Conservation (phyloP, 2,113 vertebrate genomes). For the Pholis gunnellus region DNA sequence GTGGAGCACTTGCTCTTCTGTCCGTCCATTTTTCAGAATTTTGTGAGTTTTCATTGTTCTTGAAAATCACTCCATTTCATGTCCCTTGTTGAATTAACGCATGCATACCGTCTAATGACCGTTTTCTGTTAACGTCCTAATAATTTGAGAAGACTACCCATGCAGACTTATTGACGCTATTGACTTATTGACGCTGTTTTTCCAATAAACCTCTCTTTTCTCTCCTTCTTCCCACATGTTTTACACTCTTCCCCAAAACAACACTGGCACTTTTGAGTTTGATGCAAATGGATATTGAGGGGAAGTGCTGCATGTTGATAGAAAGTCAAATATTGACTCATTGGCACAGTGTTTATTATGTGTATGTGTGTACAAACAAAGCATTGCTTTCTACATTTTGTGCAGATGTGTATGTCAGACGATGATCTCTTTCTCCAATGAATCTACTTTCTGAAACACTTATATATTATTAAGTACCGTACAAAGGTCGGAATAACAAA, state of each 20-base stretch:
- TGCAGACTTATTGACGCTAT: not conserved
- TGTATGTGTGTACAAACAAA: slow-evolving; percentile 25
- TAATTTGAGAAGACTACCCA: slow-evolving; percentile 17
- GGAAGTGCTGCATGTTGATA: slow-evolving; percentile 60
- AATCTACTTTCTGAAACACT: not conserved
- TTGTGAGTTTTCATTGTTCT: slow-evolving; percentile 24
- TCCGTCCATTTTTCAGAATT: slow-evolving; percentile 28
- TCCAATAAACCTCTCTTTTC: slow-evolving; percentile 22
- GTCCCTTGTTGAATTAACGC: slow-evolving; percentile 23
- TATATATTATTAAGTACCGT: not conserved
- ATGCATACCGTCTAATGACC: not conserved
- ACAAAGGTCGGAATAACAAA: not conserved
- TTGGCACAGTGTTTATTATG: slow-evolving; percentile 34
- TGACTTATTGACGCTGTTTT: slow-evolving; percentile 4
- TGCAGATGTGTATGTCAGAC: slow-evolving; percentile 20
- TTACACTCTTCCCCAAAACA: slow-evolving; percentile 43
- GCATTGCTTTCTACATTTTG: slow-evolving; percentile 16
- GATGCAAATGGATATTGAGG: slow-evolving; percentile 62
- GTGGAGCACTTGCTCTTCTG: slow-evolving; percentile 20
- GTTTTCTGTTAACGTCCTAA: not conserved
- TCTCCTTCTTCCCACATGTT: slow-evolving; percentile 28
- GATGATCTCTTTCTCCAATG: slow-evolving; percentile 10
- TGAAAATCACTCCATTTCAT: slow-evolving; percentile 20
- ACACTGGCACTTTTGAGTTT: slow-evolving; percentile 59
- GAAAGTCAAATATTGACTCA: slow-evolving; percentile 71